Evolutionary conservation across 2,888 invertebrate genomes (phyloP), one percentile per base, ranked within the genome.

Genomic region (Geotrupes spiniger): DNA sequence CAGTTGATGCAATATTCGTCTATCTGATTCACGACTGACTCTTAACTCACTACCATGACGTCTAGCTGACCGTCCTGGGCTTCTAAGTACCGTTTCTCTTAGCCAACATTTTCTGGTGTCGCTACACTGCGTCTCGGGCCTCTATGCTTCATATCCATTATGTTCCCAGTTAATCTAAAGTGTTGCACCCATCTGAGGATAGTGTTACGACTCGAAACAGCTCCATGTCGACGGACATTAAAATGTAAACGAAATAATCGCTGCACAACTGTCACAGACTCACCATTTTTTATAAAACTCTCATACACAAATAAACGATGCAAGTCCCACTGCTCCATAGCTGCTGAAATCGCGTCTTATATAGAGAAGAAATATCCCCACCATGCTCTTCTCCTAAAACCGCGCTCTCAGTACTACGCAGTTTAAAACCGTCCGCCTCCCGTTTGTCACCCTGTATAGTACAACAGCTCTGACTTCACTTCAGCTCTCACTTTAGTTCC

Each of bases 261-360:
- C 21, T 21, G 21, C 21, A 6, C 6, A 21, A 6, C 6, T 4
- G 6, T 21, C 4, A 21, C 21, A 21, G 21, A 21, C 6, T 6
- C 21, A 21, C 6, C 21, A 21, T 21, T 21, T 21, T 6, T 3
- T 3, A 21, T 21, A 21, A 21, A 21, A 3, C 4, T 21, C 4
- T 21, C 21, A 6, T 21, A 21, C 6, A 21, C 21, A 21, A 21
- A 21, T 6, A 21, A 4, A 6, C 21, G 21, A 21, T 21, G 21
- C 6, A 21, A 3, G 4, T 3, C 6, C 21, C 28, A 17, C 31
- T 12, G 14, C 17, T 25, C 39, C 51, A 12, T 44, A 49, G 29
- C 51, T 52, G 8, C 37, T 52, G 10, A 52, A 49, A 42, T 31
- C 48, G 26, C 54, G 47, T 38, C 52, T 52, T 10, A 31, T 21